These are phyloP conservation scores for Dryoscopus gambensis DNA, from an alignment of 2,113 vertebrate species.

Conservation along the genomic window DNA sequence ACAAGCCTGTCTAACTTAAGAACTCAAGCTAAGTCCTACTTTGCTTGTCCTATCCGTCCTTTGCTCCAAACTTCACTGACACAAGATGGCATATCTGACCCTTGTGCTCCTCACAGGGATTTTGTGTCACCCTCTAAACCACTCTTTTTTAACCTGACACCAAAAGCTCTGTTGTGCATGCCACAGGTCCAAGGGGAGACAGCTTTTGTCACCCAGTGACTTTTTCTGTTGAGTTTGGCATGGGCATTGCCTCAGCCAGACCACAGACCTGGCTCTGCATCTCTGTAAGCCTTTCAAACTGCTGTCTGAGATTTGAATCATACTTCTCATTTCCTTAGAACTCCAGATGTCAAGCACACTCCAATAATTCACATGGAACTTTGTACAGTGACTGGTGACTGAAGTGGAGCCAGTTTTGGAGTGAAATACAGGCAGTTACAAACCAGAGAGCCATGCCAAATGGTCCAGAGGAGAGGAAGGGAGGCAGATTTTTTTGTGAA, in stretches of 20 bases:
- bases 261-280: not conserved
- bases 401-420: constrained; percentile 5
- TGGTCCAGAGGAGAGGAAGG: not conserved
- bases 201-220: not conserved
- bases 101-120: not conserved
- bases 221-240: not conserved
- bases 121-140: not conserved
- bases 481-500: not conserved
- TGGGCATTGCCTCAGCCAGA: not conserved
- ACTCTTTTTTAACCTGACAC: not conserved
- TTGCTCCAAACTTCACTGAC: not conserved
- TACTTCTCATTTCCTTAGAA: not conserved
- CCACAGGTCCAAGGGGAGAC: rapidly evolving
- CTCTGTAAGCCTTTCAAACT: not conserved
- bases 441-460: not conserved
- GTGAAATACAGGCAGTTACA: not conserved
- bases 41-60: not conserved
- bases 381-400: not conserved
- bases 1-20: not conserved
- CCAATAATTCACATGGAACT: not conserved
- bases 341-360: not conserved
- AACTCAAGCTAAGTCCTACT: not conserved
- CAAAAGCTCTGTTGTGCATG: not conserved
- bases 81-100: too few species aligned
- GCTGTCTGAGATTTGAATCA: not conserved